Conservation (phyloP, 2,797 vertebrate genomes). For the Hyperoplus lanceolatus region DNA sequence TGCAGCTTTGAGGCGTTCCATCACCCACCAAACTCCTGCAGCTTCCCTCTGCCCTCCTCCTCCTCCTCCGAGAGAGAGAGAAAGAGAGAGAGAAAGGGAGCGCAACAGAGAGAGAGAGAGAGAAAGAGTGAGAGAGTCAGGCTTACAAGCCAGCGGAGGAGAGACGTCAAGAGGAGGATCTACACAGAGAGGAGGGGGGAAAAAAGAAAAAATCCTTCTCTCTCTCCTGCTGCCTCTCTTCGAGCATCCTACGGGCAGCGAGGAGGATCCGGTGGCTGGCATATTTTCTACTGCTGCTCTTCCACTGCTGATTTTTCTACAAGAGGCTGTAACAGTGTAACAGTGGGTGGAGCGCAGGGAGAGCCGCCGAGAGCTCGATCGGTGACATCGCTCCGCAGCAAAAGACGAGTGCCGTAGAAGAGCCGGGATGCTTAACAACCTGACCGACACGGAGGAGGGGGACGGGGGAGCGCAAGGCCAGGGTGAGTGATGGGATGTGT, state of each 20-base stretch:
- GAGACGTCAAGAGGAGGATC: slow-evolving; percentile 84
- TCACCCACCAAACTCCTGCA: slow-evolving; percentile 85
- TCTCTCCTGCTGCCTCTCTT: slow-evolving; percentile 76
- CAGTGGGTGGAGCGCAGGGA: slow-evolving; percentile 75
- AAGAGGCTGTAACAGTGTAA: slow-evolving; percentile 52
- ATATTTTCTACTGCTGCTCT: slow-evolving; percentile 69
- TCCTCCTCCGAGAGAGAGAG: slow-evolving; percentile 70
- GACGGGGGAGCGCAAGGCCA: slow-evolving; percentile 93
- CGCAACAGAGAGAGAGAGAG: slow-evolving; percentile 56
- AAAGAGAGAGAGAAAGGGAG: slow-evolving; percentile 39
- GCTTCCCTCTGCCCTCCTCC: slow-evolving; percentile 88
- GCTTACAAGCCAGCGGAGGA: slow-evolving; percentile 80
- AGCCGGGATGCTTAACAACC: slow-evolving; percentile 96
- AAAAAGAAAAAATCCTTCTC: slow-evolving; percentile 73
- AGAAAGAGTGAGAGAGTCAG: slow-evolving; percentile 74
- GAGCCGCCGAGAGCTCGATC: slow-evolving; percentile 73
- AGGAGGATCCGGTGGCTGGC: slow-evolving; percentile 75
- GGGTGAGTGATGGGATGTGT: slow-evolving; percentile 91
- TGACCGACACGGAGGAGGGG: slow-evolving; percentile 96
- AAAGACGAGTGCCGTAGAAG: slow-evolving; percentile 61
- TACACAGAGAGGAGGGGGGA: slow-evolving; percentile 46
- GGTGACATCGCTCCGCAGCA: slow-evolving; percentile 75
- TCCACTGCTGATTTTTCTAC: slow-evolving; percentile 66
- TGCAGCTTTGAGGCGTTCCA: slow-evolving; percentile 85
- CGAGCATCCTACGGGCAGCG: slow-evolving; percentile 75